Evolutionary conservation across 2,888 invertebrate species (phyloP).

Genomic region (Heliothis peltigera): DNA sequence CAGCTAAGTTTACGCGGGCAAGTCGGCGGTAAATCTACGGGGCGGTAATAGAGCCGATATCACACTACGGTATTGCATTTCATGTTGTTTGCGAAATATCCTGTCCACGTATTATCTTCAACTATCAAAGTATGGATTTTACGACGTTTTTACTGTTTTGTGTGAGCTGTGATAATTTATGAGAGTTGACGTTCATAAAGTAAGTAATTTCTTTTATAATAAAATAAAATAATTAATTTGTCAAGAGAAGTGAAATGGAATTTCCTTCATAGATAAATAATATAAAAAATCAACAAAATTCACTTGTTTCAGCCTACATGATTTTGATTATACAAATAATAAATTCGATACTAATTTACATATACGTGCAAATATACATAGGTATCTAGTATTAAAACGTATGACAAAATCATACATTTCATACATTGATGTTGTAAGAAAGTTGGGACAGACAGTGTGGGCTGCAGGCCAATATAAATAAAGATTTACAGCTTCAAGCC

Average conservation of each 20-base stretch:
- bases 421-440: slow-evolving; percentile 52
- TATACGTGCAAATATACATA: background rate
- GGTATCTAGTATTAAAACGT: background rate
- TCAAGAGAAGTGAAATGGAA: background rate
- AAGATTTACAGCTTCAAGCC: slow-evolving; percentile 66
- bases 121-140: slow-evolving; percentile 50
- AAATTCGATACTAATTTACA: no score
- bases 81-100: slow-evolving; percentile 62
- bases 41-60: slow-evolving; percentile 59
- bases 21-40: slow-evolving; percentile 67
- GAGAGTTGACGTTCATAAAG: slow-evolving; percentile 5
- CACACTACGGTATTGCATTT: slow-evolving; percentile 59
- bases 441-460: slow-evolving; percentile 62
- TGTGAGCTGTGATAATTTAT: slow-evolving; percentile 3
- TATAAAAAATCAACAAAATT: no score
- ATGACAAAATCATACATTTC: slow-evolving; percentile 39
- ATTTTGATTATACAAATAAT: background rate
- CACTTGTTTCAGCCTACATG: background rate
- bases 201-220: background rate
- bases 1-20: slow-evolving; percentile 67
- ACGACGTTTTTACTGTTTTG: slow-evolving; percentile 46
- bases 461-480: slow-evolving; percentile 66
- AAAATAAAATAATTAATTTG: background rate
- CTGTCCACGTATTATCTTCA: slow-evolving; percentile 48
- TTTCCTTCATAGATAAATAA: no score